These are phyloP conservation scores for Drosophila neocordata DNA, from an alignment of 1,140 invertebrate genomes.

Conservation along the genomic window DNA sequence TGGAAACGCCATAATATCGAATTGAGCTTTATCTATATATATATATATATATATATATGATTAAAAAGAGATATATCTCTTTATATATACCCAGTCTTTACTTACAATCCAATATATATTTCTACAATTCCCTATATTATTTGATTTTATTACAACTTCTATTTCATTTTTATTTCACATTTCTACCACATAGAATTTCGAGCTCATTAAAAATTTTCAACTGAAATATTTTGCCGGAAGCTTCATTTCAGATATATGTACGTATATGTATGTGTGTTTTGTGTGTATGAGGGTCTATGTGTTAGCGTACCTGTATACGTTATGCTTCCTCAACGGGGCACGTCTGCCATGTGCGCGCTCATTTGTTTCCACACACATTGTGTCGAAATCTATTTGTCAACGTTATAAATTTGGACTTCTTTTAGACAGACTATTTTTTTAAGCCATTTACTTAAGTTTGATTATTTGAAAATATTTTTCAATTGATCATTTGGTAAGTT, in stretches of 20 bases:
- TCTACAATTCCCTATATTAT: conserved; percentile 27
- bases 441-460: no score
- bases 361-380: conserved; percentile 48
- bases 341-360: conserved; percentile 34
- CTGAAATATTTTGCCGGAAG: conserved; percentile 78
- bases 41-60: background rate
- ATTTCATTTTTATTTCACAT: conserved; percentile 37
- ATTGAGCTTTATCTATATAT: background rate
- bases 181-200: conserved; percentile 45
- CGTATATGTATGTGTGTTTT: background rate
- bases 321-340: conserved; percentile 30
- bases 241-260: conserved; percentile 36
- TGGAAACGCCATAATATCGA: background rate
- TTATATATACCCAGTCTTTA: background rate
- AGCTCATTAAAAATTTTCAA: conserved; percentile 81
- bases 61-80: background rate
- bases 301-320: background rate
- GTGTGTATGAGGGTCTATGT: background rate
- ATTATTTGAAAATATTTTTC: no score
- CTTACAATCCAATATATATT: conserved; percentile 14
- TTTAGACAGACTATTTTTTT: no score
- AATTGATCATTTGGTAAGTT: no score
- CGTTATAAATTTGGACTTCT: no score
- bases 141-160: conserved; percentile 12
- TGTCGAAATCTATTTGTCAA: conserved; percentile 22